A percentile compares a stretch with the other conserved stretches of the same genome.
These are phyloP conservation scores for Embidobia sp. DNA, from an alignment of 2,888 invertebrate species.

Conservation along the genomic window DNA sequence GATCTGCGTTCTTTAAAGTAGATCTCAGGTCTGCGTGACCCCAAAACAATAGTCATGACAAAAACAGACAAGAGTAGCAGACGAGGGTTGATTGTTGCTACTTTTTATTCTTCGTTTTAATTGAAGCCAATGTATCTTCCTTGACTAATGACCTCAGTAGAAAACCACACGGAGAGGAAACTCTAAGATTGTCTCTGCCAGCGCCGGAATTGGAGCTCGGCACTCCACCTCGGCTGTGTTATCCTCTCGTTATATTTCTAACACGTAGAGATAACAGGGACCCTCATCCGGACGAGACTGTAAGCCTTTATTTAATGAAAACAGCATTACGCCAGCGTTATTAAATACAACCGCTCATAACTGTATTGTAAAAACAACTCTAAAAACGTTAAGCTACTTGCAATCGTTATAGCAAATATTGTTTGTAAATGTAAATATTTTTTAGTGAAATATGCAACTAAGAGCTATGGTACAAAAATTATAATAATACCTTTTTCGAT, in stretches of 20 bases:
- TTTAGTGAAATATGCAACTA: too few relatives aligned
- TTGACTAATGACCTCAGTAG: slow-evolving; percentile 82
- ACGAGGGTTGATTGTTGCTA: neutral
- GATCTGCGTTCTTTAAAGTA: too few relatives aligned
- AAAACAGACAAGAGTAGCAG: too few relatives aligned
- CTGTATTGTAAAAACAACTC: too few relatives aligned
- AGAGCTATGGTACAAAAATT: too few relatives aligned
- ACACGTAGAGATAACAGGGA: slow-evolving; percentile 85
- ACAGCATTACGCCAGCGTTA: neutral
- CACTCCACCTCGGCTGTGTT: slow-evolving; percentile 88
- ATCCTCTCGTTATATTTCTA: slow-evolving; percentile 89
- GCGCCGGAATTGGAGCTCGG: slow-evolving; percentile 86
- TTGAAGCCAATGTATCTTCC: slow-evolving; percentile 64
- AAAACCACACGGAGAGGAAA: slow-evolving; percentile 86
- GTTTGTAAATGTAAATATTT: too few relatives aligned
- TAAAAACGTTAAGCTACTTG: too few relatives aligned
- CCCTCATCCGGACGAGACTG: slow-evolving; percentile 90
- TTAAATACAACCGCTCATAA: too few relatives aligned
- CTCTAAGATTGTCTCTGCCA: slow-evolving; percentile 85
- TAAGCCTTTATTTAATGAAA: slow-evolving; percentile 80
- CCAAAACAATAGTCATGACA: too few relatives aligned
- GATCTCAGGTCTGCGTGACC: too few relatives aligned
- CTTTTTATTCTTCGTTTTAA: slow-evolving; percentile 7
- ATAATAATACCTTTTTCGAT: too few relatives aligned
- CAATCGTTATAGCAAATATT: too few relatives aligned